A percentile compares a stretch with the other conserved stretches of the same genome.
phyloP scores from a whole-genome alignment of 2,888 invertebrate genomes.

The Cinara cedri region DNA sequence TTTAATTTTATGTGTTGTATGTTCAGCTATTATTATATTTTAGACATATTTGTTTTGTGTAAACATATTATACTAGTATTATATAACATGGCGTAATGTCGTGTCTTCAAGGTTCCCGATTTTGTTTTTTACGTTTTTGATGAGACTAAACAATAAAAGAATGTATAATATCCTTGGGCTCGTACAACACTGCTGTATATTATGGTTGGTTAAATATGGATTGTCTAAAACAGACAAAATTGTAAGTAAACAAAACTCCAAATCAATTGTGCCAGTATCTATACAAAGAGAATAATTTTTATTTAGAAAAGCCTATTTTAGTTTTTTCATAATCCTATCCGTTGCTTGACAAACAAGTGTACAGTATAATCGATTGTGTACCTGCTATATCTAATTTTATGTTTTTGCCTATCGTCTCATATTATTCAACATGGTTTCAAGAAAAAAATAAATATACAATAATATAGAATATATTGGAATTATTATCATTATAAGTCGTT shows the following conservation, averaged over 20 bases:
- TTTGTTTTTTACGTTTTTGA: constrained; percentile 30
- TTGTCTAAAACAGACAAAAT: constrained; percentile 30
- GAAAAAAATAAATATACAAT: too few relatives aligned
- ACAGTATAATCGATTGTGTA: background rate
- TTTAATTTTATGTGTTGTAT: too few relatives aligned
- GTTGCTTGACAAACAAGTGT: constrained; percentile 9
- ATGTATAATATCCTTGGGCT: background rate
- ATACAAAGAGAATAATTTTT: constrained; percentile 37
- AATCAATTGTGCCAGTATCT: constrained; percentile 1
- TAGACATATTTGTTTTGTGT: background rate
- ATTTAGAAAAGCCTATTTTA: constrained; percentile 6
- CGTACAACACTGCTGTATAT: background rate
- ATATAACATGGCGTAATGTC: background rate
- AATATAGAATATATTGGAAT: too few relatives aligned
- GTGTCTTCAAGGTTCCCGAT: background rate
- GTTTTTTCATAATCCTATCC: constrained; percentile 27
- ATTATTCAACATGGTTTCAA: background rate
- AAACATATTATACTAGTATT: background rate
- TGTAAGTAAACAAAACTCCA: constrained; percentile 27
- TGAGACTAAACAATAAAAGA: constrained; percentile 7
- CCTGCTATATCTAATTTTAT: background rate
- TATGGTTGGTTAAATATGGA: constrained; percentile 7
- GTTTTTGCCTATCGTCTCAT: too few relatives aligned
- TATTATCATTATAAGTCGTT: too few relatives aligned
- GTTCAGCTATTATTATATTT: background rate